Conservation (phyloP, 2,888 invertebrate genomes). For the Mythimna lalbum region DNA sequence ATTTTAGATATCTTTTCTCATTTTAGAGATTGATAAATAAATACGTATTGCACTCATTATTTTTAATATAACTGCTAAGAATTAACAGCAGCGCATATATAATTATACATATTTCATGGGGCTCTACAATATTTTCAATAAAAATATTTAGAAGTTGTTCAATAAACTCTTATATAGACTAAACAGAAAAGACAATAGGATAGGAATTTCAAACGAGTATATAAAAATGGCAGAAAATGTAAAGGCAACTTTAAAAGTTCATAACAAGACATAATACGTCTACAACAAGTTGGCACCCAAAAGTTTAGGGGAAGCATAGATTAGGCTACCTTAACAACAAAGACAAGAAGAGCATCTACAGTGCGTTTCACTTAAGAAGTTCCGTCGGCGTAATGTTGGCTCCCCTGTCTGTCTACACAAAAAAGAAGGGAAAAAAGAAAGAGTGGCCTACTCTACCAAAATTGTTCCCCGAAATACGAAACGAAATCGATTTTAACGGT, state of each 20-base stretch:
- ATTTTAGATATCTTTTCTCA: constrained; percentile 22
- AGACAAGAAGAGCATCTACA: constrained; percentile 36
- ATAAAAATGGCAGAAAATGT: constrained; percentile 59
- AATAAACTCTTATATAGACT: constrained; percentile 53
- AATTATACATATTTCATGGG: constrained; percentile 1
- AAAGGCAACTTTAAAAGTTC: constrained; percentile 58
- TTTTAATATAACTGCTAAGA: constrained; percentile 30
- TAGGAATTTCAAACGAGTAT: constrained; percentile 54
- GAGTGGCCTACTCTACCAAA: too few species aligned
- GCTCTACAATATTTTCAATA: constrained; percentile 26
- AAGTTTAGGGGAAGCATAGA: constrained; percentile 60
- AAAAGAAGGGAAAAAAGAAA: too few species aligned
- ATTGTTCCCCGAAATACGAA: too few species aligned
- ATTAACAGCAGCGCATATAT: constrained; percentile 25
- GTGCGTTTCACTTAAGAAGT: too few species aligned
- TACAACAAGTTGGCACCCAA: constrained; percentile 69
- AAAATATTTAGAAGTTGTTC: constrained; percentile 36
- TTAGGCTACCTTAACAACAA: constrained; percentile 55
- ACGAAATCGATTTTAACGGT: too few species aligned
- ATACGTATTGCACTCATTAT: constrained; percentile 14
- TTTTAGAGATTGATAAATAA: constrained; percentile 19
- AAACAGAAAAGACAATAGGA: constrained; percentile 49
- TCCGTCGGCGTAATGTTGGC: too few species aligned
- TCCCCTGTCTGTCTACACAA: too few species aligned
- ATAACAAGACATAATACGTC: constrained; percentile 43